Evolutionary conservation across 2,888 invertebrate species (phyloP).

Genomic region (Colostygia pectinataria): DNA sequence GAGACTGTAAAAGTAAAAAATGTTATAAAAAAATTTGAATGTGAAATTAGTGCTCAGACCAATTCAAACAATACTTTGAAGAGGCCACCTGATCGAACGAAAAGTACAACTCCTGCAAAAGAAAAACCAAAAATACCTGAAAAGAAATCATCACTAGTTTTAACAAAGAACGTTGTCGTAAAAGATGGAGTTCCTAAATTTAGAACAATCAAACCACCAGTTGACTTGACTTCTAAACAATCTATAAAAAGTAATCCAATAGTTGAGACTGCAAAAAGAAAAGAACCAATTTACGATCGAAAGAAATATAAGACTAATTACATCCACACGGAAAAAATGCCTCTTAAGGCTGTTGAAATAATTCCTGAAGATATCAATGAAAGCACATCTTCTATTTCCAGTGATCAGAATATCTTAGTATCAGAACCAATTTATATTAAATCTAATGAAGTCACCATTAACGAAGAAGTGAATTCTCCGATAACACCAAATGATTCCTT

Average conservation of each 20-base stretch:
- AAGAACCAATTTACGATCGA: slow-evolving; percentile 68
- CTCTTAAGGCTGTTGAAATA: slow-evolving; percentile 72
- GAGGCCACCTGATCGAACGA: slow-evolving; percentile 62
- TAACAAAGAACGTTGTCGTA: slow-evolving; percentile 79
- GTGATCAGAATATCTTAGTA: slow-evolving; percentile 26
- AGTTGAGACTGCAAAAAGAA: slow-evolving; percentile 50
- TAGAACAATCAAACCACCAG: slow-evolving; percentile 65
- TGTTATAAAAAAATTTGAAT: slow-evolving; percentile 77
- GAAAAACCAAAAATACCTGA: slow-evolving; percentile 85
- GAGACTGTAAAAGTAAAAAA: slow-evolving; percentile 68
- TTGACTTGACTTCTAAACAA: slow-evolving; percentile 45
- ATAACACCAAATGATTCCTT: slow-evolving; percentile 86
- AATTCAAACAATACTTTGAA: slow-evolving; percentile 58
- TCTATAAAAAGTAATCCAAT: slow-evolving; percentile 34
- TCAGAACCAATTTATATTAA: slow-evolving; percentile 22
- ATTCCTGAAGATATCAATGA: slow-evolving; percentile 73
- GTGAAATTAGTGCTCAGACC: slow-evolving; percentile 69
- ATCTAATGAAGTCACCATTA: slow-evolving; percentile 42
- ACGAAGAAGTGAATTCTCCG: slow-evolving; percentile 59
- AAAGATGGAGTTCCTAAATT: slow-evolving; percentile 80
- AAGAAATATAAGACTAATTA: slow-evolving; percentile 76
- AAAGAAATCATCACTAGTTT: slow-evolving; percentile 79
- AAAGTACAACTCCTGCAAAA: slow-evolving; percentile 56
- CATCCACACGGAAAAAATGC: slow-evolving; percentile 72
- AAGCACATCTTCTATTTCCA: slow-evolving; percentile 33